Conservation (phyloP, 2,888 invertebrate genomes). For the Phoenoteleia sp. region DNA sequence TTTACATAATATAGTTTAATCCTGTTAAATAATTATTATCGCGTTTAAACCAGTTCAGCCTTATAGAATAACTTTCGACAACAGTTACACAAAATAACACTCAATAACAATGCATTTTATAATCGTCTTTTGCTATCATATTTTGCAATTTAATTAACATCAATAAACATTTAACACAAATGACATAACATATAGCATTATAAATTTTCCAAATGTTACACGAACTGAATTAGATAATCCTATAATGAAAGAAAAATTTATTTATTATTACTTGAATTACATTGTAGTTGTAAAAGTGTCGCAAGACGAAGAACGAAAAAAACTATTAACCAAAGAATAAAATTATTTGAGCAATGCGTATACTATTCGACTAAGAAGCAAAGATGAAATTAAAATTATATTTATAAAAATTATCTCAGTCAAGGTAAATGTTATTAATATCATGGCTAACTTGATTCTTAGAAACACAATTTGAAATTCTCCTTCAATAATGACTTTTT, state of each 20-base stretch:
- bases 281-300: slow-evolving; percentile 10
- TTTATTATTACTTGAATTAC: slow-evolving; percentile 6
- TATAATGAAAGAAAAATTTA: background rate
- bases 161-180: too few species aligned
- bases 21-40: slow-evolving; percentile 21
- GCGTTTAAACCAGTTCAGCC: background rate
- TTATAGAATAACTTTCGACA: background rate
- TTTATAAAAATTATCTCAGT: slow-evolving; percentile 21
- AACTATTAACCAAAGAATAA: too few species aligned
- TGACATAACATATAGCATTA: background rate
- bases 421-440: slow-evolving; percentile 10
- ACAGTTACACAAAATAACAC: background rate
- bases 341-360: too few species aligned
- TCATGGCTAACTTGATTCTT: background rate
- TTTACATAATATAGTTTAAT: slow-evolving; percentile 31
- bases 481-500: background rate
- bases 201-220: background rate
- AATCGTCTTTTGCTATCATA: too few species aligned
- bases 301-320: slow-evolving; percentile 7
- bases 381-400: background rate
- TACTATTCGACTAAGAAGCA: too few species aligned
- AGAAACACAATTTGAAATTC: background rate
- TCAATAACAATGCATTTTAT: background rate
- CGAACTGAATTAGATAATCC: slow-evolving; percentile 23
- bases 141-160: slow-evolving; percentile 2